Conservation (phyloP, 2,797 vertebrate species). For the Calcarius lapponicus region DNA sequence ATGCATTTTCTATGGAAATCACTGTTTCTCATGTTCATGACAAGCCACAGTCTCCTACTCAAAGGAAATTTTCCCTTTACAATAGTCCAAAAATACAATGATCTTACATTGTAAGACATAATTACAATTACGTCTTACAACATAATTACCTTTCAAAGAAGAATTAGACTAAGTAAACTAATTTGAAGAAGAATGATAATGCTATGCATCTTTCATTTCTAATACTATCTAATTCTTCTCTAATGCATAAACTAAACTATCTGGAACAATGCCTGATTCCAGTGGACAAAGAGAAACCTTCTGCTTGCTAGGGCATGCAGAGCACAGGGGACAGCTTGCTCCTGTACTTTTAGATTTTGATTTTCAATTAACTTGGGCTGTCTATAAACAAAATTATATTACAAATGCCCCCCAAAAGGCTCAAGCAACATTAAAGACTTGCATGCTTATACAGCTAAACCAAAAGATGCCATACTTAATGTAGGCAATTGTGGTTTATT, state of each 20-base stretch:
- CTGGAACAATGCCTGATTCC: neutral
- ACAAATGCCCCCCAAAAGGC: neutral
- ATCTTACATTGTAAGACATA: neutral
- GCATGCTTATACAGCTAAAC: neutral
- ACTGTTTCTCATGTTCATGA: neutral
- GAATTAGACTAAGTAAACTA: neutral
- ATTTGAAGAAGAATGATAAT: neutral
- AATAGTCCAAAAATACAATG: neutral
- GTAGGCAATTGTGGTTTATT: neutral
- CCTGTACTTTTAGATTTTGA: neutral
- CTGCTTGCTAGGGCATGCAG: neutral
- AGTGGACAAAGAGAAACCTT: neutral
- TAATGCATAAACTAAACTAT: neutral
- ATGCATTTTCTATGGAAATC: neutral
- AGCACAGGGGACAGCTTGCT: neutral
- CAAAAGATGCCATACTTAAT: neutral
- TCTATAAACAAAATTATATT: neutral
- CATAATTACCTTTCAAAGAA: neutral
- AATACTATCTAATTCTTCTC: neutral
- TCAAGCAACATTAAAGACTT: neutral
- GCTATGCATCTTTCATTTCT: neutral
- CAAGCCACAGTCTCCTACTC: neutral
- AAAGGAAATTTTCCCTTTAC: neutral
- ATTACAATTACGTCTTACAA: neutral
- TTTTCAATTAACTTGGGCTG: neutral